These are phyloP conservation scores for Pan paniscus DNA, from an alignment of 2,113 vertebrate genomes.

Conservation along the genomic window DNA sequence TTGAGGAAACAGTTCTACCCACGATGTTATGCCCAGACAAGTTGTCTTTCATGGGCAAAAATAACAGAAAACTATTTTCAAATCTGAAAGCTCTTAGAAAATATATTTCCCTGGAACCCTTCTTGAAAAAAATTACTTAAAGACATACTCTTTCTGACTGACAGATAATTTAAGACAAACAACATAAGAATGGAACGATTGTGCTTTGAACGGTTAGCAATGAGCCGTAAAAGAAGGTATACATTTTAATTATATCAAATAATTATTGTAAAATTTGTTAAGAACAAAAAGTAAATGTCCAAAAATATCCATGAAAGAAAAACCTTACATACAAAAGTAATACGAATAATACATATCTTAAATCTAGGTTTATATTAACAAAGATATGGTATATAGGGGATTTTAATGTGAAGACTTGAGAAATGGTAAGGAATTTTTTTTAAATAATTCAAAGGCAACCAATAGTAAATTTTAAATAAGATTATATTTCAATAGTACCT, in stretches of 20 bases:
- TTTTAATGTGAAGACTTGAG: conserved; percentile 28
- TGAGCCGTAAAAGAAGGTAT: not conserved
- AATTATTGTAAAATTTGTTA: not conserved
- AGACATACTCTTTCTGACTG: not conserved
- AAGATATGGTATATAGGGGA: not conserved
- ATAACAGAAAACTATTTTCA: not conserved
- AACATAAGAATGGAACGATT: not conserved
- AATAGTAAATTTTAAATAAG: not conserved
- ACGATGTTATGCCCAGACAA: not conserved
- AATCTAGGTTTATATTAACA: not conserved
- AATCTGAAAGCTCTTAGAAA: not conserved
- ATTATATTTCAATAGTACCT: not conserved
- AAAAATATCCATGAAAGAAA: not conserved
- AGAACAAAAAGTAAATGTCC: conserved; percentile 16
- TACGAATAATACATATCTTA: not conserved
- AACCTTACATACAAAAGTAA: not conserved
- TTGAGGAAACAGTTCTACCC: not conserved
- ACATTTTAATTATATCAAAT: not conserved
- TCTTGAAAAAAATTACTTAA: not conserved
- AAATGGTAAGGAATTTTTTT: not conserved
- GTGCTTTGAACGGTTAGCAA: not conserved
- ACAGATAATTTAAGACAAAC: not conserved
- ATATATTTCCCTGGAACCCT: not conserved
- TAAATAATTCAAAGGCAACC: not conserved
- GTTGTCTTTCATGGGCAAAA: not conserved